Base-by-base conservation (phyloP, 53 echinoderm and acorn worm genomes). In the Paracentrotus lividus region DNA sequence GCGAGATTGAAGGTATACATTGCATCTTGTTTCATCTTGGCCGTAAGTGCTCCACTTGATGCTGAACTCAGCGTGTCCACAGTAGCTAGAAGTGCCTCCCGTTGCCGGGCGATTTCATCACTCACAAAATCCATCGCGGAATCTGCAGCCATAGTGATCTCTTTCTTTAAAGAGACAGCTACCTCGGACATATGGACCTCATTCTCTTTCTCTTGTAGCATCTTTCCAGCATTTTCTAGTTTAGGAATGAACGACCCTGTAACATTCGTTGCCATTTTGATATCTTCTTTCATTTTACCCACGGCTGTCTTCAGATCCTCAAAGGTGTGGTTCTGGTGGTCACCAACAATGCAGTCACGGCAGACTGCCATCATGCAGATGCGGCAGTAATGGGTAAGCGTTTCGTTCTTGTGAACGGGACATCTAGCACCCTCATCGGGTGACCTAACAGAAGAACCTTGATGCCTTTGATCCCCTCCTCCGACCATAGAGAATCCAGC, bases 141-240 rank as follows among this genome's bases (percentile, higher is more conserved):
- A 68, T 90, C 90, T 32, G 90, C 90, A 14, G 49, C 90, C 75
- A 72, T 47, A 32, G 49, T 90, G 90, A 90, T 90, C 53, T 90
- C 90, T 44, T 90, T 90, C 75, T 75, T 67, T 45, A 90, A 57
- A 20, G 49, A 72, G 31, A 12, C 24, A 47, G 90, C 90, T 53
- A 20, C 45, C 33, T 69, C 75, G 5, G 90, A 43, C 26, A 90
- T 8, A 5, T 33, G 49, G 5, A 13, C 24, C 31, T 45, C 42
- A 51, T 44, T 52, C 34, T 90, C 90, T 67, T 68, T 72, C 69
- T 72, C 34, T 20, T 26, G 8, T 20, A 90, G 2, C 75, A 69
- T 33, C 49, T 27, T 51, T 67, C 53, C 15, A 4, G 75, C 90
- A 49, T 36, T 72, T 45, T 90, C 67, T 27, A 90, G 75, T 72